Evolutionary conservation across 2,113 vertebrate genomes (phyloP).

Genomic region (Strix uralensis): DNA sequence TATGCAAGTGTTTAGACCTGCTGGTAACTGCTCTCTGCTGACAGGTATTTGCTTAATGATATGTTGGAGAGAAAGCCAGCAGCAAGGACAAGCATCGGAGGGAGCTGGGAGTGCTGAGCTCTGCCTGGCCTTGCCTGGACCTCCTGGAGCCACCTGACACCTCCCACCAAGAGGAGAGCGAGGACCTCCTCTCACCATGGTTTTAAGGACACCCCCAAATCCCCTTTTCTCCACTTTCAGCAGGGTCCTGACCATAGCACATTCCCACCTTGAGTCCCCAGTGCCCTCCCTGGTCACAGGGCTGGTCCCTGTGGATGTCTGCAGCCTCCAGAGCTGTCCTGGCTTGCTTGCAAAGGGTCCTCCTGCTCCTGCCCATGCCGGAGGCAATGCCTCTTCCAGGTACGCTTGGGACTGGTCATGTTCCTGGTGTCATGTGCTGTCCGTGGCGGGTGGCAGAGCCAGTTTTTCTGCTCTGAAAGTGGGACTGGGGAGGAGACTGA

Average conservation of each 20-base stretch:
- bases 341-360: background rate
- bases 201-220: background rate
- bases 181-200: background rate
- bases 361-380: background rate
- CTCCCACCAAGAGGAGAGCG: background rate
- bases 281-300: background rate
- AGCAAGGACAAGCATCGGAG: background rate
- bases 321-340: background rate
- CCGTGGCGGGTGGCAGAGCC: background rate
- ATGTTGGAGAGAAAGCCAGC: constrained; percentile 13
- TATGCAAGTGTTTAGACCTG: constrained; percentile 25
- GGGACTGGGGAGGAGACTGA: constrained; percentile 26
- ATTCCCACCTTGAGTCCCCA: background rate
- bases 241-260: background rate
- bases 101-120: background rate
- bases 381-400: background rate
- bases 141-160: background rate
- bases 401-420: background rate
- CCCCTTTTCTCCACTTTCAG: background rate
- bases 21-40: constrained; percentile 51
- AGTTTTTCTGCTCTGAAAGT: constrained; percentile 44
- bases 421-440: background rate
- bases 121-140: background rate
- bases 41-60: constrained; percentile 48
- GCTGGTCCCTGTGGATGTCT: background rate